These are phyloP conservation scores for Neuroterus valhalla DNA, from an alignment of 1,140 invertebrate genomes.

Conservation along the genomic window DNA sequence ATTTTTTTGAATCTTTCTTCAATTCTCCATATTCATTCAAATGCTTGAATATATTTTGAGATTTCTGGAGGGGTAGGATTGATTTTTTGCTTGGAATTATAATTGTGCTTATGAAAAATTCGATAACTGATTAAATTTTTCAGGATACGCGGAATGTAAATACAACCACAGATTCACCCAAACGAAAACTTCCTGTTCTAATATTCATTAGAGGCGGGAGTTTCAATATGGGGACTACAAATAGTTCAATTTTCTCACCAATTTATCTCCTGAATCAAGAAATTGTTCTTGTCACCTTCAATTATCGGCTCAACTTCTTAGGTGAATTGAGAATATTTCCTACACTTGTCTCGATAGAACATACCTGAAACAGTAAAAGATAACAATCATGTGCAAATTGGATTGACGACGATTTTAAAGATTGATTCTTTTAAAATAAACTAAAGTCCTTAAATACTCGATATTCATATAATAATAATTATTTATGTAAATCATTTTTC, in stretches of 20 bases:
- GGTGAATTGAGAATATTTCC: constrained; percentile 69
- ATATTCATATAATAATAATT: not conserved
- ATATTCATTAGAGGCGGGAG: constrained; percentile 76
- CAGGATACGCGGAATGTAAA: not conserved
- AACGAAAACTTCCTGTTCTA: constrained; percentile 72
- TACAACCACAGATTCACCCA: not conserved
- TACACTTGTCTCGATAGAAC: not conserved
- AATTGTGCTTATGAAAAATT: no score
- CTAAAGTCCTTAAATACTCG: not conserved
- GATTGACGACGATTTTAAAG: no score
- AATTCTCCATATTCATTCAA: no score
- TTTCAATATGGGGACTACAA: constrained; percentile 72
- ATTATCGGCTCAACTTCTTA: constrained; percentile 80
- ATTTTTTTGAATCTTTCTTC: no score
- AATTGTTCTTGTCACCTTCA: constrained; percentile 80
- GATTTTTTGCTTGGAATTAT: no score
- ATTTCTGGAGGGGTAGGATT: no score
- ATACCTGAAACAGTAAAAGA: constrained; percentile 11
- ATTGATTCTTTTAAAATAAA: no score
- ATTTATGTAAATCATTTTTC: constrained; percentile 1
- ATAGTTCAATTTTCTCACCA: constrained; percentile 66
- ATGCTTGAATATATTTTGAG: no score
- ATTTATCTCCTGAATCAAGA: constrained; percentile 74
- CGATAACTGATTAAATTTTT: no score
- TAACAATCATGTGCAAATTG: not conserved